Evolutionary conservation across 2,888 invertebrate genomes (phyloP).

Genomic region (Allolobophora icterica): DNA sequence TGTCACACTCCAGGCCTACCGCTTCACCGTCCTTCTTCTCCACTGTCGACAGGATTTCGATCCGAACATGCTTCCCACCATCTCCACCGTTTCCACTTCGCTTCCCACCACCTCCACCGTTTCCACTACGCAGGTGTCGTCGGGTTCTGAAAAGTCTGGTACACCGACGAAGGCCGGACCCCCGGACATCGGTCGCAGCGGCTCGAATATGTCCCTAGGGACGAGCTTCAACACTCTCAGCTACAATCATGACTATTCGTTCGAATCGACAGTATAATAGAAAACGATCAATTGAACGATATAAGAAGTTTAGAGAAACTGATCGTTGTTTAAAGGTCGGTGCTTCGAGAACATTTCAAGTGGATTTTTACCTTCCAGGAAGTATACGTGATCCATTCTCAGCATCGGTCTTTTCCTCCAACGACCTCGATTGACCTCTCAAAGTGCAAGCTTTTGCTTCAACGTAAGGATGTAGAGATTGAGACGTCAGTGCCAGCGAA

Average conservation of each 20-base stretch:
- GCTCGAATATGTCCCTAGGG: not conserved
- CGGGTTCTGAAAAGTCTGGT: not conserved
- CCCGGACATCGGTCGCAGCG: not conserved
- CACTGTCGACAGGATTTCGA: conserved; percentile 32
- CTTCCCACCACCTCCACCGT: not conserved
- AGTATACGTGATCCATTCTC: not conserved
- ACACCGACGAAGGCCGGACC: not conserved
- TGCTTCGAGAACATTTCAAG: no score
- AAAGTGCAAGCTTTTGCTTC: not conserved
- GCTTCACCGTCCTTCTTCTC: conserved; percentile 50
- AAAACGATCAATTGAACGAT: not conserved
- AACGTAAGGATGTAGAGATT: not conserved
- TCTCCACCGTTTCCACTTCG: not conserved
- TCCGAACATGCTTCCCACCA: not conserved
- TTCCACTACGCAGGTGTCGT: not conserved
- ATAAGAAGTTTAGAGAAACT: not conserved
- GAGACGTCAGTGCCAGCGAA: not conserved
- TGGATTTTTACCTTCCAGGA: no score
- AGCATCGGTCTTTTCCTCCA: not conserved
- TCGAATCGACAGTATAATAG: not conserved
- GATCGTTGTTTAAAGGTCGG: not conserved
- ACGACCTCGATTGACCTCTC: not conserved
- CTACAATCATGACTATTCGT: not conserved
- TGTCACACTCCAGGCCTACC: conserved; percentile 54
- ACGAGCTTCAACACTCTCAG: not conserved